Percentiles rank a stretch among this genome's conserved stretches.
Evolutionary conservation across 2,888 invertebrate genomes (phyloP).

Genomic region (Apamea crenata): DNA sequence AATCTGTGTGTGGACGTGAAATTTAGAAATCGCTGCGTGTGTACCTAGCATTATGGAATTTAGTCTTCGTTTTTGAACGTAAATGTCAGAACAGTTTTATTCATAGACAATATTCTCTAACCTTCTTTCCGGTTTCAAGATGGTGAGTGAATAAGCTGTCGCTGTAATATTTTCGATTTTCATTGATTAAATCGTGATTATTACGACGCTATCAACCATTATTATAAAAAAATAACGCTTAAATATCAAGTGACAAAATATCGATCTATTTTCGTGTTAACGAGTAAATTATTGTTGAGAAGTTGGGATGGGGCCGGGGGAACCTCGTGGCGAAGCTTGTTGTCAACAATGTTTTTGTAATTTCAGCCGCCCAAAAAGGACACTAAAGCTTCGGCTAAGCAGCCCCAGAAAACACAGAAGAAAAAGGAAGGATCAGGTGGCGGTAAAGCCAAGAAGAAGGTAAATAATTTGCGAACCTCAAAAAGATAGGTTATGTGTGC

Average conservation of each 20-base stretch:
- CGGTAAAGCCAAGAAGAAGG: constrained; percentile 99
- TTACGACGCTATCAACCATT: not conserved
- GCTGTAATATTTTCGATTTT: constrained; percentile 41
- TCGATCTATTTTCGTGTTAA: not conserved
- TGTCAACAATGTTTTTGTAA: constrained; percentile 76
- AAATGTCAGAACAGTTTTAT: constrained; percentile 59
- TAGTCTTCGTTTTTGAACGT: constrained; percentile 31
- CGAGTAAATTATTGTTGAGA: not conserved
- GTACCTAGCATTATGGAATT: not conserved
- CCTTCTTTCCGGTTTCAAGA: constrained; percentile 88
- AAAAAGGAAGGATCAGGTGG: constrained; percentile 98
- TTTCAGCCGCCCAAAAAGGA: constrained; percentile 98
- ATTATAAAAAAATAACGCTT: not conserved
- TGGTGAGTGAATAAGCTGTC: constrained; percentile 82
- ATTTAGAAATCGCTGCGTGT: not conserved
- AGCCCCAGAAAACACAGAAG: constrained; percentile 98
- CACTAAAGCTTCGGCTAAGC: constrained; percentile 96
- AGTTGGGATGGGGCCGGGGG: constrained; percentile 45
- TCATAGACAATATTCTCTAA: constrained; percentile 71
- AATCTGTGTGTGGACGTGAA: not conserved
- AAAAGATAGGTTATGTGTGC: constrained; percentile 84
- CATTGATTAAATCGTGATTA: constrained; percentile 3
- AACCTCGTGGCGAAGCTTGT: constrained; percentile 84
- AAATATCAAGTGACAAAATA: constrained; percentile 11
- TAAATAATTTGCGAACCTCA: constrained; percentile 76